Percentiles rank a stretch among this genome's conserved stretches.
These are phyloP conservation scores for Phenganax subtilis DNA, from an alignment of 92 coral and sea anemone species.

Conservation along the genomic window DNA sequence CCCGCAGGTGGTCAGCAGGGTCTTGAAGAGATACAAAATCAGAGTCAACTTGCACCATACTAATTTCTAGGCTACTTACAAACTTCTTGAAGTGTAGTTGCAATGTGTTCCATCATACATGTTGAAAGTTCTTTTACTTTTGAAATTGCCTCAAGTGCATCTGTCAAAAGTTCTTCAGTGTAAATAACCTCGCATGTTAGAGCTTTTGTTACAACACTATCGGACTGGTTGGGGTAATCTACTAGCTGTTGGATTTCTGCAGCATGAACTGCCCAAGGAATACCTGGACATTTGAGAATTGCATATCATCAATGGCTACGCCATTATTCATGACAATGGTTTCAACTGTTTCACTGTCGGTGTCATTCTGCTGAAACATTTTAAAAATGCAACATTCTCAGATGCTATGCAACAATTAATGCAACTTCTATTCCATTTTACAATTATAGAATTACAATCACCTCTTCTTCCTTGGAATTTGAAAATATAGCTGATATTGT, in stretches of 20 bases:
- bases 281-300: not conserved
- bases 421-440: no score
- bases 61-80: not conserved
- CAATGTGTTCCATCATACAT: not conserved
- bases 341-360: no score
- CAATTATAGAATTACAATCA: no score
- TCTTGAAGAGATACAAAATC: conserved; percentile 1
- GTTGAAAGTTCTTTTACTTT: not conserved
- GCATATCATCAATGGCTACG: not conserved
- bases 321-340: not conserved
- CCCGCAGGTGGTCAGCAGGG: not conserved
- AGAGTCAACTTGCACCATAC: not conserved
- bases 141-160: conserved; percentile 6
- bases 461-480: no score
- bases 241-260: not conserved
- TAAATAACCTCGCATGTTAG: not conserved
- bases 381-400: no score
- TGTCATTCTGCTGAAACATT: no score
- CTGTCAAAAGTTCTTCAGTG: not conserved
- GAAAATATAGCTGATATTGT: no score
- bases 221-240: not conserved
- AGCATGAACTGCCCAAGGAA: not conserved
- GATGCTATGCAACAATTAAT: no score
- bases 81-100: not conserved
- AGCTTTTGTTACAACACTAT: not conserved